These are phyloP conservation scores for Eptesicus fuscus DNA, from an alignment of 2,113 vertebrate species.

Conservation along the genomic window DNA sequence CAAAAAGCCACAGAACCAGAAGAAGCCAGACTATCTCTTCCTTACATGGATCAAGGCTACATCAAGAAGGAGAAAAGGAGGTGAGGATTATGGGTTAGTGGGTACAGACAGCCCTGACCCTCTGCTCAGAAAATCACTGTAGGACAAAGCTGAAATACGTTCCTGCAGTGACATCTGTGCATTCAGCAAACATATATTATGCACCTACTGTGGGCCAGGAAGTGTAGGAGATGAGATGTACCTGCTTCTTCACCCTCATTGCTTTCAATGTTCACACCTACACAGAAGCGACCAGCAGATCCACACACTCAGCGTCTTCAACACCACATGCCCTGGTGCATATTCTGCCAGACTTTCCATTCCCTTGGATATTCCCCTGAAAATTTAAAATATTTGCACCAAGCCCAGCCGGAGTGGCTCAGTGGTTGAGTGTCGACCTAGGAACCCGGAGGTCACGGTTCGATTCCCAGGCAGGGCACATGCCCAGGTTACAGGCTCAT, in stretches of 20 bases:
- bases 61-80: neutral
- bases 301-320: neutral
- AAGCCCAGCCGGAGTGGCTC: neutral
- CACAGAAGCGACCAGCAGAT: neutral
- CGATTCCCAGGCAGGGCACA: too few relatives aligned
- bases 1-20: neutral
- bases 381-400: neutral
- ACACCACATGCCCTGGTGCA: neutral
- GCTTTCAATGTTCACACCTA: neutral
- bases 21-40: neutral
- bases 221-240: neutral
- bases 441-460: too few relatives aligned
- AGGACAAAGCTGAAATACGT: neutral
- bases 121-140: neutral
- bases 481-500: too few relatives aligned
- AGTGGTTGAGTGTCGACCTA: too few relatives aligned
- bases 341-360: neutral
- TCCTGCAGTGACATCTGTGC: neutral
- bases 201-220: neutral
- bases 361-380: neutral
- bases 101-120: neutral
- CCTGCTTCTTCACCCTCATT: neutral
- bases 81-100: neutral
- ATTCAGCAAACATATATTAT: neutral
- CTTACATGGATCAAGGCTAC: neutral